Percentiles rank a stretch among this genome's conserved stretches.
Evolutionary conservation across 2,113 vertebrate species (phyloP).

Genomic region (Paramormyrops kingsleyae): DNA sequence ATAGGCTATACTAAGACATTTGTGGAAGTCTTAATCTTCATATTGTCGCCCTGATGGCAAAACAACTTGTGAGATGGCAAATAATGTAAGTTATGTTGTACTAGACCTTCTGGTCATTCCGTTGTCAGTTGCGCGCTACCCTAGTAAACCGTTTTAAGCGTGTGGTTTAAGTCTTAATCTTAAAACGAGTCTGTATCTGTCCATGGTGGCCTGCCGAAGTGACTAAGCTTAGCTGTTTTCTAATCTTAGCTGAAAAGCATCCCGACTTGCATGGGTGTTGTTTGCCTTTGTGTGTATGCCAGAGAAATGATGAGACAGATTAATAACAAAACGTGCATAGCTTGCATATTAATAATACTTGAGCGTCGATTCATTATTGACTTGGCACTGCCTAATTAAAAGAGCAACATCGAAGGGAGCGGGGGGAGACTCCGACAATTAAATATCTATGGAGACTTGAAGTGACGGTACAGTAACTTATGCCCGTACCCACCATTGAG

Average conservation of each 20-base stretch:
- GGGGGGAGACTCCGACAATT: not conserved
- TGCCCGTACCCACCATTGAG: not conserved
- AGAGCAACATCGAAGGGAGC: not conserved
- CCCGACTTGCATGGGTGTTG: not conserved
- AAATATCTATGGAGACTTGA: not conserved
- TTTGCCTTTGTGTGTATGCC: slow-evolving; percentile 14
- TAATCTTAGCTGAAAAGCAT: not conserved
- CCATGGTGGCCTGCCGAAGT: not conserved
- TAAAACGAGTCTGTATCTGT: not conserved
- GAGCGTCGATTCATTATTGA: not conserved
- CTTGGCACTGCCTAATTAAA: not conserved
- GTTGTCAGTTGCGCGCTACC: not conserved
- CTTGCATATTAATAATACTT: not conserved
- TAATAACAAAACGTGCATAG: not conserved
- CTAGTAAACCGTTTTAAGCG: not conserved
- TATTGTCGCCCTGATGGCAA: not conserved
- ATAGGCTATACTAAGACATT: not conserved
- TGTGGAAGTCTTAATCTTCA: not conserved
- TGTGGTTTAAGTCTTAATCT: not conserved
- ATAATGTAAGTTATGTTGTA: not conserved
- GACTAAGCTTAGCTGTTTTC: not conserved
- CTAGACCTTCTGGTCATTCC: not conserved
- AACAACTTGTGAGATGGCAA: not conserved
- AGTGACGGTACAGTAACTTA: not conserved
- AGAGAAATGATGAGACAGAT: not conserved